These are phyloP conservation scores for Acanthurus lineatus DNA, from an alignment of 2,797 vertebrate species.

Conservation along the genomic window DNA sequence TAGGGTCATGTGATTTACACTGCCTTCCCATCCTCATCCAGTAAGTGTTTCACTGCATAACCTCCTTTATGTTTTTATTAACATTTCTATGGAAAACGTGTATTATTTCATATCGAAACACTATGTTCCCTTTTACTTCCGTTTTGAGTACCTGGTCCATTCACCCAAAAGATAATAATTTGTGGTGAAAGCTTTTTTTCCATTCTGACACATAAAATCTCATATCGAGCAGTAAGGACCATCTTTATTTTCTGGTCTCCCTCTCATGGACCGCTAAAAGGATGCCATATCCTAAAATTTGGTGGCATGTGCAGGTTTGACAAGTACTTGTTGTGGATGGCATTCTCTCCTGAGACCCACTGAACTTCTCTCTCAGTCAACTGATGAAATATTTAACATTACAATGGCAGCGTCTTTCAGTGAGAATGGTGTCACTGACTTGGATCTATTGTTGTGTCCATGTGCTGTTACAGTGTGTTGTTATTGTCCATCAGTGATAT, in stretches of 20 bases:
- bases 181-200: not conserved
- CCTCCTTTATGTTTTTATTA: no score
- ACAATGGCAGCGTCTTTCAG: slow-evolving; percentile 73
- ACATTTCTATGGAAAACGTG: not conserved
- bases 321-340: slow-evolving; percentile 54
- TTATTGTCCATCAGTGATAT: slow-evolving; percentile 25
- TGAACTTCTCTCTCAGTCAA: slow-evolving; percentile 73
- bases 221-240: not conserved
- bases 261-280: slow-evolving; percentile 12
- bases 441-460: slow-evolving; percentile 51
- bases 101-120: no score
- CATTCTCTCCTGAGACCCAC: slow-evolving; percentile 60
- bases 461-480: slow-evolving; percentile 23
- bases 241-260: not conserved
- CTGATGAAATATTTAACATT: slow-evolving; percentile 82
- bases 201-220: not conserved
- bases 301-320: slow-evolving; percentile 53
- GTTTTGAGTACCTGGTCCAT: not conserved
- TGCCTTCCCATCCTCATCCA: not conserved
- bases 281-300: slow-evolving; percentile 56
- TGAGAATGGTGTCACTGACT: slow-evolving; percentile 46
- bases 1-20: not conserved
- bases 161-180: not conserved
- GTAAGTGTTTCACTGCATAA: not conserved
- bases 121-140: no score